Base-by-base conservation (phyloP, 2,113 vertebrate genomes). In the Herpailurus yagouaroundi region DNA sequence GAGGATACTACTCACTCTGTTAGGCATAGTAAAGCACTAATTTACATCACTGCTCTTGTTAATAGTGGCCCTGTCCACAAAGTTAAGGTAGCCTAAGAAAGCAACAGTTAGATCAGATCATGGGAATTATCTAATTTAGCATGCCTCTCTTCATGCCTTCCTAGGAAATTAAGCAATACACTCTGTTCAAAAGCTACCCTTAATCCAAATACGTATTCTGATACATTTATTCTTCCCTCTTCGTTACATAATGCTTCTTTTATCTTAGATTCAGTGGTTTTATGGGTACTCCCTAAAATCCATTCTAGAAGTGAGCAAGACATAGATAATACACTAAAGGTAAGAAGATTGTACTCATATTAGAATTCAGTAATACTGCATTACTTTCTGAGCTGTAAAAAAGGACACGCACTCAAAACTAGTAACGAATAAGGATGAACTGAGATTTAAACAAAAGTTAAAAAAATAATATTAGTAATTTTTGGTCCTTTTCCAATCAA, bases 401-500 rank as follows among this genome's bases (percentile, higher is more conserved):
- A 71, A 33, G 2, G 31, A 93, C 0, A 92, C 41, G 2, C 91
- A 97, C 85, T 21, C 94, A 79, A 79, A 6, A 85, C 1, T 3
- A 41, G 97, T 33, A 89, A 31, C 87, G 11, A 41, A 94, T 74
- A 96, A 88, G 4, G n/a, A 25, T 2, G 68, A 11, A 48, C 21
- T 88, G 13, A 88, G 38, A 81, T 48, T 88, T 45, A 95, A 86
- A 88, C 45, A 89, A 97, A 94, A 60, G 9, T 84, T 84, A 89
- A 94, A 23, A 11, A 87, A 55, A 25, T 11, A 66, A 45, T 27
- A 19, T 27, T 38, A 81, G 41, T 31, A 94, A 71, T 31, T 45
- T 89, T 57, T 71, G 33, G 18, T 60, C 45, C 50, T 63, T 94
- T 81, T 88, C 21, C 38, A 94, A 64, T 38, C 19, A 91, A 82